phyloP scores from a whole-genome alignment of 2,113 vertebrate genomes.

The Clinocottus analis region DNA sequence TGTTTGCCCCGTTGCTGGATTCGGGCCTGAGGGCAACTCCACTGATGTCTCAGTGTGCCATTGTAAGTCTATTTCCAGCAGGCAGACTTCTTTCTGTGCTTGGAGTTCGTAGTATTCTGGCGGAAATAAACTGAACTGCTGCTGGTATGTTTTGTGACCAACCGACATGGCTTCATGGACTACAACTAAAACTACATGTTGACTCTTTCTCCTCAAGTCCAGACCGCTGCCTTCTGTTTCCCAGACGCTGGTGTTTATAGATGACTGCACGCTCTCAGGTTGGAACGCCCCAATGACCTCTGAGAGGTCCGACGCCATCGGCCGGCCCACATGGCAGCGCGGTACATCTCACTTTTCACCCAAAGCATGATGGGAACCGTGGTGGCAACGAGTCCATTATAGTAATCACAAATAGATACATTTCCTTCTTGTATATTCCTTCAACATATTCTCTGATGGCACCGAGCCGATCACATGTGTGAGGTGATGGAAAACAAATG shows the following conservation, averaged over 20 bases:
- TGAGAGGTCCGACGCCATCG: no score
- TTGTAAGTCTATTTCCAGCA: background rate
- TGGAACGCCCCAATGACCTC: no score
- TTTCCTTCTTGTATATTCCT: background rate
- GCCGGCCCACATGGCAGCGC: background rate
- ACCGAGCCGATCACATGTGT: background rate
- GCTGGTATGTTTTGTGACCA: background rate
- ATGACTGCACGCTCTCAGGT: no score
- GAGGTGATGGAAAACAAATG: no score
- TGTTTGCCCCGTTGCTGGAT: conserved; percentile 9
- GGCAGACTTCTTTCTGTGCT: background rate
- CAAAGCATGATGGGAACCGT: no score
- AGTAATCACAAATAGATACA: background rate
- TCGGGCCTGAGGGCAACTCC: background rate
- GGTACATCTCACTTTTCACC: no score
- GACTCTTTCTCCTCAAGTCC: no score
- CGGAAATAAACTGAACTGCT: background rate
- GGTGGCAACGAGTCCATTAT: background rate
- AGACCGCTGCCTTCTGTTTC: no score
- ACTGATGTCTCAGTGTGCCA: background rate
- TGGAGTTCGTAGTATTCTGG: background rate
- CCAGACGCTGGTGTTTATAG: no score
- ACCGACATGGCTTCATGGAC: background rate
- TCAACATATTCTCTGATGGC: background rate
- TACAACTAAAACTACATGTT: no score